Percentiles rank a stretch among this genome's conserved stretches.
Conservation (phyloP, 2,113 vertebrate genomes). For the Dromaius novaehollandiae region DNA sequence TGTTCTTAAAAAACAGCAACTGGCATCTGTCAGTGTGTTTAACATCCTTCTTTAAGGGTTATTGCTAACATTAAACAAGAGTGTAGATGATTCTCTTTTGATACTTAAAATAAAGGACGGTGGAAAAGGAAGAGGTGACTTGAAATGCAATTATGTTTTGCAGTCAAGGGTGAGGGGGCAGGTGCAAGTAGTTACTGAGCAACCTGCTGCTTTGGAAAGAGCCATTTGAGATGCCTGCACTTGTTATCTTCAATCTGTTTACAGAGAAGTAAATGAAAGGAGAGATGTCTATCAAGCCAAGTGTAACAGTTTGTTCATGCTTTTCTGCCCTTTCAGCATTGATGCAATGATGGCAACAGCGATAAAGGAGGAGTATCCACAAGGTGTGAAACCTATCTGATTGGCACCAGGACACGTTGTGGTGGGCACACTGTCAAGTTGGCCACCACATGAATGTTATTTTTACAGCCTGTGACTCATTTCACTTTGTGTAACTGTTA, state of each 20-base stretch:
- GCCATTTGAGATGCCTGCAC: slow-evolving; percentile 17
- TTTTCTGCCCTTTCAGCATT: slow-evolving; percentile 63
- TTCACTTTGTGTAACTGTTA: background rate
- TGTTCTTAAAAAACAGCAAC: background rate
- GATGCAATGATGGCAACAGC: background rate
- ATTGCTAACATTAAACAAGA: background rate
- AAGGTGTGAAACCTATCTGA: slow-evolving; percentile 55
- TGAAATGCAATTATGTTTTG: background rate
- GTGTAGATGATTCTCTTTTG: background rate
- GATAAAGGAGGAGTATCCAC: background rate
- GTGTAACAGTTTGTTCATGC: slow-evolving; percentile 70
- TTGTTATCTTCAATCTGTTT: slow-evolving; percentile 75
- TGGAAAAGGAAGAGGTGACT: background rate
- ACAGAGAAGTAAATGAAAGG: slow-evolving; percentile 70
- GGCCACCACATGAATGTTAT: background rate
- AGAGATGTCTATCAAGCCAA: slow-evolving; percentile 72
- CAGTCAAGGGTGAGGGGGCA: background rate
- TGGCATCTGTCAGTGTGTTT: background rate
- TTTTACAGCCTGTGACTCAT: slow-evolving; percentile 4
- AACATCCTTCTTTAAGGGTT: background rate
- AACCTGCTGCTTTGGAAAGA: background rate
- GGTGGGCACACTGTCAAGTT: background rate
- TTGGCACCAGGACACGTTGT: background rate
- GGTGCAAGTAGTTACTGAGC: background rate
- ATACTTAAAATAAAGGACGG: background rate